A percentile compares a stretch with the other conserved stretches of the same genome.
Evolutionary conservation across 2,888 invertebrate species (phyloP).

Genomic region (Baccha elongata): DNA sequence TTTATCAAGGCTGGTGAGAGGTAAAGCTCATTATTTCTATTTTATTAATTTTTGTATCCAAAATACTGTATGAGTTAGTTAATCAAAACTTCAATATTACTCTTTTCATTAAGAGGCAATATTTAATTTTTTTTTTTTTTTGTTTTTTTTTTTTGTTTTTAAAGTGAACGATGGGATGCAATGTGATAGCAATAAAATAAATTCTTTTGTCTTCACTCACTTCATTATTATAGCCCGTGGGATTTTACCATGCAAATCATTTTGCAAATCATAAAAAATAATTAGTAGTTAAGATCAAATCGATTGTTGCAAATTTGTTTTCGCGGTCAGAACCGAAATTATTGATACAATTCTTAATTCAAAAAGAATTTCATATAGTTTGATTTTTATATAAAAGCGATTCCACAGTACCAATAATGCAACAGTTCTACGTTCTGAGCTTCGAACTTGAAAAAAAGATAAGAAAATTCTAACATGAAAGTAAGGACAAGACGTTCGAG

Average conservation of each 20-base stretch:
- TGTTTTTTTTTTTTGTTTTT: not conserved
- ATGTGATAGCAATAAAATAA: not conserved
- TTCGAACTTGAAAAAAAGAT: not conserved
- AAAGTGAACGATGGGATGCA: slow-evolving; percentile 1
- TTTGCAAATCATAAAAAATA: not conserved
- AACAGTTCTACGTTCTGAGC: slow-evolving; percentile 33
- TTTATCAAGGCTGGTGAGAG: not conserved
- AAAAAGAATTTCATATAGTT: not conserved
- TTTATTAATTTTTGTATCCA: not conserved
- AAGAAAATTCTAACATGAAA: slow-evolving; percentile 38
- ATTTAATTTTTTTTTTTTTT: not conserved
- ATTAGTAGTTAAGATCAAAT: slow-evolving; percentile 2
- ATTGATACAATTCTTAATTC: not conserved
- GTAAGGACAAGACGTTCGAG: slow-evolving; percentile 18
- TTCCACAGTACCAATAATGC: not conserved
- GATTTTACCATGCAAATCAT: not conserved
- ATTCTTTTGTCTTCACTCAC: slow-evolving; percentile 17
- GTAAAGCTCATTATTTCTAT: not conserved
- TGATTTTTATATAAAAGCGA: slow-evolving; percentile 52
- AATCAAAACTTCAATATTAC: not conserved
- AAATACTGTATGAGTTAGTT: not conserved
- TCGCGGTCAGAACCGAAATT: not conserved
- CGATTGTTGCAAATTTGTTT: not conserved
- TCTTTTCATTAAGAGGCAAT: too few relatives aligned
- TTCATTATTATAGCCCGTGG: not conserved